Percentiles rank a stretch among this genome's conserved stretches.
Conservation (phyloP, 1,140 invertebrate species). For the Luehdorfia chinensis region DNA sequence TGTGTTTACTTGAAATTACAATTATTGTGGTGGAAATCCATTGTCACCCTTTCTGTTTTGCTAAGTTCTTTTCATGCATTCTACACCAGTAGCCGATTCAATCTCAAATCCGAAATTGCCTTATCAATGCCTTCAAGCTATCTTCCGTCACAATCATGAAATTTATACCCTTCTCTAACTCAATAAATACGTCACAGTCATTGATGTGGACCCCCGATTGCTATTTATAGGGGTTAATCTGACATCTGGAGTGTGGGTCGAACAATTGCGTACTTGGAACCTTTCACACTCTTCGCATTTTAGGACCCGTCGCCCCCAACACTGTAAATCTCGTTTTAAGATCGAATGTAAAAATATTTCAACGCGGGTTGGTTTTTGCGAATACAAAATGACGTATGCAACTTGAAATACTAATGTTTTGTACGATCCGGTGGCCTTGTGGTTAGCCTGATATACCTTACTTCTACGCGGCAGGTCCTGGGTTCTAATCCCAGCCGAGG, state of each 20-base stretch:
- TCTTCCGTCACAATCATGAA: constrained; percentile 22
- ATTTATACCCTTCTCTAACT: constrained; percentile 20
- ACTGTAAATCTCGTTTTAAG: neutral
- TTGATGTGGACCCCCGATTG: constrained; percentile 26
- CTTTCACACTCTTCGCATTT: constrained; percentile 12
- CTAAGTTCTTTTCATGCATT: neutral
- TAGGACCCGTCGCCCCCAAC: neutral
- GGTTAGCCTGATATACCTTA: no score
- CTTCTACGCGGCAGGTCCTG: no score
- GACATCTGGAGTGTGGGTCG: constrained; percentile 27
- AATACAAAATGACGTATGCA: neutral
- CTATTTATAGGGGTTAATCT: constrained; percentile 31
- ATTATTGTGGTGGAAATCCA: no score
- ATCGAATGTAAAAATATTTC: neutral
- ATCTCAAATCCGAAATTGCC: constrained; percentile 15
- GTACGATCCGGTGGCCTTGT: no score
- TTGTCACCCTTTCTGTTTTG: neutral
- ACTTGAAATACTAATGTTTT: no score
- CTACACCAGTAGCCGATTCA: constrained; percentile 17
- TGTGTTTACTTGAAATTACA: no score
- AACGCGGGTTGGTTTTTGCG: neutral
- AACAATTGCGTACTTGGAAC: constrained; percentile 16
- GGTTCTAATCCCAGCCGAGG: no score
- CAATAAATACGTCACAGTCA: constrained; percentile 35
- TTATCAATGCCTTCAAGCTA: constrained; percentile 13